These are phyloP conservation scores for Coecobrya sp. DNA, from an alignment of 2,888 invertebrate genomes.

Conservation along the genomic window DNA sequence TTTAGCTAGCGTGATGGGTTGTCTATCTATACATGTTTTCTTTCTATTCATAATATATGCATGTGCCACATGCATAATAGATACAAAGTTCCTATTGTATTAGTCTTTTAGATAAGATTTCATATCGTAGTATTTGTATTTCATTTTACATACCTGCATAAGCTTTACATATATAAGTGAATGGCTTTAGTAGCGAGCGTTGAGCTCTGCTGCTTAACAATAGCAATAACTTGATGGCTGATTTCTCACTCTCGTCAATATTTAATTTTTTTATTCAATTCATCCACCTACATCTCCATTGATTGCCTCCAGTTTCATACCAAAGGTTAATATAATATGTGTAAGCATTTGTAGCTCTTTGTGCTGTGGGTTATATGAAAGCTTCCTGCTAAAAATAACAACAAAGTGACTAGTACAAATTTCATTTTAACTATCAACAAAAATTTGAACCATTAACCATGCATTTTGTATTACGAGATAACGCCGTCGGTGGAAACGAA, in stretches of 20 bases:
- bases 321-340: slow-evolving; percentile 40
- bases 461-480: neutral
- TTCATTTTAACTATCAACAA: neutral
- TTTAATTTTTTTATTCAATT: slow-evolving; percentile 58
- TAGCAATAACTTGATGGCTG: slow-evolving; percentile 61
- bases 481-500: neutral
- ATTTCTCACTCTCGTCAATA: slow-evolving; percentile 79
- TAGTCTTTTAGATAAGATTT: slow-evolving; percentile 48
- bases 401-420: neutral
- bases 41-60: slow-evolving; percentile 61
- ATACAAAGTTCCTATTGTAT: slow-evolving; percentile 23
- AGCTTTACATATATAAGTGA: neutral
- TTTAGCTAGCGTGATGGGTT: slow-evolving; percentile 69
- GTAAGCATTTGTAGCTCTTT: neutral
- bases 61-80: slow-evolving; percentile 68
- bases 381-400: slow-evolving; percentile 11
- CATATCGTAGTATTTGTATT: slow-evolving; percentile 4
- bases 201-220: neutral
- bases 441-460: neutral
- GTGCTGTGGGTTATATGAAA: neutral
- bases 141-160: neutral
- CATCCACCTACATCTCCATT: slow-evolving; percentile 20
- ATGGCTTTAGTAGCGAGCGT: neutral
- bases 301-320: neutral
- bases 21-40: slow-evolving; percentile 65